These are phyloP conservation scores for Sclerurus mexicanus DNA, from an alignment of 2,113 vertebrate genomes.

Conservation along the genomic window DNA sequence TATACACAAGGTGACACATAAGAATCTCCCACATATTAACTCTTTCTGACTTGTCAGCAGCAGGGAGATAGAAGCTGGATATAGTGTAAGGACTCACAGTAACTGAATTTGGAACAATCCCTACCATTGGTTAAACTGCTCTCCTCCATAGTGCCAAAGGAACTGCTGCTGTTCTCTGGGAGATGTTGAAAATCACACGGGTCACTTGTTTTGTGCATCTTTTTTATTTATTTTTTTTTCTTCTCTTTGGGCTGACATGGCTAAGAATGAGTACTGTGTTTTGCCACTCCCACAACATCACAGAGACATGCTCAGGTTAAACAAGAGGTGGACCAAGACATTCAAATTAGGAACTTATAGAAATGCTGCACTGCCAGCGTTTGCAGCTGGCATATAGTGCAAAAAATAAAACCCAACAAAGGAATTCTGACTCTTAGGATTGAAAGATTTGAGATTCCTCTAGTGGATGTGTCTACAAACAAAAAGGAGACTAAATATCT, in stretches of 20 bases:
- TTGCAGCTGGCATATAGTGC: neutral
- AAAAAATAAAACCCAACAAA: neutral
- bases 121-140: neutral
- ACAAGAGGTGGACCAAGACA: neutral
- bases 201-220: neutral
- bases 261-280: neutral
- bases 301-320: neutral
- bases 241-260: neutral
- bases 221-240: neutral
- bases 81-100: neutral
- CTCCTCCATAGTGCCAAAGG: neutral
- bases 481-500: neutral
- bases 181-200: neutral
- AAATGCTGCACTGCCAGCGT: neutral
- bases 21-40: neutral
- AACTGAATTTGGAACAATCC: neutral
- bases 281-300: neutral
- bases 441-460: neutral
- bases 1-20: neutral
- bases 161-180: neutral
- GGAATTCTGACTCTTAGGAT: neutral
- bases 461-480: rapidly evolving
- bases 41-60: neutral
- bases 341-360: neutral
- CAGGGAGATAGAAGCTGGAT: neutral